Conservation (phyloP, 1,140 invertebrate genomes). For the Leptestheria dahalacensis region DNA sequence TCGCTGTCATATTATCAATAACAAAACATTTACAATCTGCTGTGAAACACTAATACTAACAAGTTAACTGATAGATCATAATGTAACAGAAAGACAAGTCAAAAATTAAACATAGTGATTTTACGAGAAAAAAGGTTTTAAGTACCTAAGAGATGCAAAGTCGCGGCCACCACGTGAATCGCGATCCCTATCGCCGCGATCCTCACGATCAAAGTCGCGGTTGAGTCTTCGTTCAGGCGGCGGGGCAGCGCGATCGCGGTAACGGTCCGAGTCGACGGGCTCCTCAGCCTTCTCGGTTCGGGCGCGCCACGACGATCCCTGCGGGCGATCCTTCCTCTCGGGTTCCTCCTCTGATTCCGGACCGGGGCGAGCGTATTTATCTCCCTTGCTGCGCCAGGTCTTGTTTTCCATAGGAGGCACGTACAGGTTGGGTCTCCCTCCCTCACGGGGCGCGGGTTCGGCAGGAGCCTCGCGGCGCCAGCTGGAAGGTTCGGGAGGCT, state of each 20-base stretch:
- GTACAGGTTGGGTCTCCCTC: neutral
- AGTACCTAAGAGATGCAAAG: neutral
- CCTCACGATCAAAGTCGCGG: neutral
- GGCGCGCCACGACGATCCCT: constrained; percentile 3
- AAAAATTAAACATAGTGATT: neutral
- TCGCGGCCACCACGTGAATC: neutral
- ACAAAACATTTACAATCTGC: neutral
- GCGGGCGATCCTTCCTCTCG: neutral
- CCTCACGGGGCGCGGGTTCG: neutral
- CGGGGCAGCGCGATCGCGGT: constrained; percentile 6
- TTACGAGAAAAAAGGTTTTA: too few species aligned
- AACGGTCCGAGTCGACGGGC: neutral
- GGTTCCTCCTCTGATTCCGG: neutral
- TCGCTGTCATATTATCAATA: neutral
- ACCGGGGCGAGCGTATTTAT: neutral
- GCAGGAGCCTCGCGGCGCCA: neutral
- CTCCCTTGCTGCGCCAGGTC: neutral
- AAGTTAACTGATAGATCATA: neutral
- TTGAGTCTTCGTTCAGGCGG: neutral
- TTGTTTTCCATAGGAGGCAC: neutral
- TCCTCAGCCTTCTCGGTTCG: neutral
- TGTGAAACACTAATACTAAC: neutral
- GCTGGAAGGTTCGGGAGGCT: neutral
- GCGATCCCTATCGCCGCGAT: constrained; percentile 1
- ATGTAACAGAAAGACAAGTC: neutral